phyloP scores from a whole-genome alignment of 2,113 vertebrate species.

The Mesembrinibis cayennensis region DNA sequence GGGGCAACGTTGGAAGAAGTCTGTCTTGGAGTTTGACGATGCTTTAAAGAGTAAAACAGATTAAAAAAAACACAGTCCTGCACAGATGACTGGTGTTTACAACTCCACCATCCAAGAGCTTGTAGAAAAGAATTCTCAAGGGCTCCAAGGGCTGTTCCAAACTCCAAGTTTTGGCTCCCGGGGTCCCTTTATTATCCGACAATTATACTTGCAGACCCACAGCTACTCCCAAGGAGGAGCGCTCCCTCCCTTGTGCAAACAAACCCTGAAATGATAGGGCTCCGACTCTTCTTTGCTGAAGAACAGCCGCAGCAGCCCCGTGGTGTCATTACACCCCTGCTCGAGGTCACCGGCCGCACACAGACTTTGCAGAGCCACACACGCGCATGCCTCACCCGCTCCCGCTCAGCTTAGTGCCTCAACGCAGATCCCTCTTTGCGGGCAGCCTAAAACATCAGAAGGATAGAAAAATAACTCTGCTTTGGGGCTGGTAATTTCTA shows the following conservation, averaged over 20 bases:
- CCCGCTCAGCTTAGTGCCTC: background rate
- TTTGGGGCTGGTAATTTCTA: background rate
- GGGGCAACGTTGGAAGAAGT: background rate
- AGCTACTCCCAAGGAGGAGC: background rate
- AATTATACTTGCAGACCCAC: background rate
- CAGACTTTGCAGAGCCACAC: background rate
- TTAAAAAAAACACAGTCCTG: background rate
- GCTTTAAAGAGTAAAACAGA: background rate
- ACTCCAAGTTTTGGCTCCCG: background rate
- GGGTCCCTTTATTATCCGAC: background rate
- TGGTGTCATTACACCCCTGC: background rate
- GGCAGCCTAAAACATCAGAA: background rate
- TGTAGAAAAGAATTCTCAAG: background rate
- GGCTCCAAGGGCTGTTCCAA: background rate
- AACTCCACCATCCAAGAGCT: background rate
- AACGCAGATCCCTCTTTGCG: background rate
- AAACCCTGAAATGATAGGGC: background rate
- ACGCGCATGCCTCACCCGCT: background rate
- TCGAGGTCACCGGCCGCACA: rapidly evolving
- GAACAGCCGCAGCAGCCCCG: rapidly evolving
- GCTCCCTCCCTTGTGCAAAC: background rate
- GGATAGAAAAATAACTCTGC: background rate
- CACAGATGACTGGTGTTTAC: background rate
- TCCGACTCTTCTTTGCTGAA: background rate
- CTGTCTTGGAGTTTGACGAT: background rate